Conservation (phyloP, 92 coral and sea anemone species). For the Pocillopora grandis region DNA sequence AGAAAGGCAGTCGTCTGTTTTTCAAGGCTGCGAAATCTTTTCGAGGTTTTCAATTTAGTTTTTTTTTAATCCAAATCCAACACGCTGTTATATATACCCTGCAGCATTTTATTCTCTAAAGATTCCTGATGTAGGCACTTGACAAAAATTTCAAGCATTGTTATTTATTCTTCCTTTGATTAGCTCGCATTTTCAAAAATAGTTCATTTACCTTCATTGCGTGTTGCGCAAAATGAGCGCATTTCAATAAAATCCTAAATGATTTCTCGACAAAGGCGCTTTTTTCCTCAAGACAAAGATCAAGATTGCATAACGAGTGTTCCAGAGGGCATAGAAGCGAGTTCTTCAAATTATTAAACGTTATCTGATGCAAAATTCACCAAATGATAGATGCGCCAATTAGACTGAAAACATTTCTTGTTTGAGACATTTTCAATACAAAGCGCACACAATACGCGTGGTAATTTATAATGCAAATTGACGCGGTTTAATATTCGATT, state of each 20-base stretch:
- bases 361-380: not conserved
- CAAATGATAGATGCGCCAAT: constrained; percentile 3
- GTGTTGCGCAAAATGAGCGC: not conserved
- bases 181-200: not conserved
- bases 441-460: constrained; percentile 1
- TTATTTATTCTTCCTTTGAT: constrained; percentile 2
- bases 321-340: not conserved
- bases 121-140: constrained; percentile 14
- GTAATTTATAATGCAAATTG: constrained; percentile 30
- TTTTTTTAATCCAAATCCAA: not conserved
- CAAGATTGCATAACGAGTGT: not conserved
- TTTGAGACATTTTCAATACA: constrained; percentile 12
- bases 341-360: not conserved
- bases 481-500: not conserved
- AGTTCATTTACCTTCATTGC: not conserved
- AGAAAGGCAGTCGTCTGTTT: not conserved
- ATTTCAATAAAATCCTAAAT: not conserved
- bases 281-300: not conserved
- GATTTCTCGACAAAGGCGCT: not conserved
- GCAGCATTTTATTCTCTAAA: not conserved
- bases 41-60: not conserved
- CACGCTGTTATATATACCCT: not conserved
- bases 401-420: constrained; percentile 1
- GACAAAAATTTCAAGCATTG: constrained; percentile 22
- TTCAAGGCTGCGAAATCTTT: not conserved